phyloP scores from a whole-genome alignment of 2,113 vertebrate genomes.

The Daboia siamensis region DNA sequence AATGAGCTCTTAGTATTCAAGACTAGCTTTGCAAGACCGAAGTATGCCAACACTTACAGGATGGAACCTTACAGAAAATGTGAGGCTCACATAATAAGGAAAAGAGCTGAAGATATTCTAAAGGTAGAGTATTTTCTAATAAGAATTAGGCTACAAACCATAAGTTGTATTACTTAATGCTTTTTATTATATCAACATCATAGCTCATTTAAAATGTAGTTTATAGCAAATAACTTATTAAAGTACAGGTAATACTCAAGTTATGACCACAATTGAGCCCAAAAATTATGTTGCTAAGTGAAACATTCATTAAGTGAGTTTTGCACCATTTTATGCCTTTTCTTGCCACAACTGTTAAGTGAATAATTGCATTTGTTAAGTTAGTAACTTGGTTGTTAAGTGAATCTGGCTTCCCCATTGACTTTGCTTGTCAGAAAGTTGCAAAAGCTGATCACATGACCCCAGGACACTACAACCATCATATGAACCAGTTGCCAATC shows the following conservation, averaged over 20 bases:
- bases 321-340: background rate
- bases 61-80: conserved; percentile 65
- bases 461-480: background rate
- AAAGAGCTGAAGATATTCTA: conserved; percentile 63
- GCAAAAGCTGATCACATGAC: background rate
- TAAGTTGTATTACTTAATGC: background rate
- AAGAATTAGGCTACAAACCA: background rate
- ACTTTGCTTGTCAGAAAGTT: background rate
- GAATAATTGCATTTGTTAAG: background rate
- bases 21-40: conserved; percentile 49
- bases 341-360: background rate
- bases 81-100: conserved; percentile 50
- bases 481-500: background rate
- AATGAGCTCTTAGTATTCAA: conserved; percentile 35
- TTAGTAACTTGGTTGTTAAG: background rate
- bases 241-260: background rate
- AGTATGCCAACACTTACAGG: conserved; percentile 64
- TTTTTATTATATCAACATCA: background rate
- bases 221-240: background rate
- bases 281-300: background rate
- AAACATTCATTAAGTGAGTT: background rate
- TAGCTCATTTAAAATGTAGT: background rate
- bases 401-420: background rate
- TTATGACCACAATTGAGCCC: background rate
- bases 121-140: conserved; percentile 50